phyloP scores from a whole-genome alignment of 2,797 vertebrate species.

The Gephyroberyx darwinii region DNA sequence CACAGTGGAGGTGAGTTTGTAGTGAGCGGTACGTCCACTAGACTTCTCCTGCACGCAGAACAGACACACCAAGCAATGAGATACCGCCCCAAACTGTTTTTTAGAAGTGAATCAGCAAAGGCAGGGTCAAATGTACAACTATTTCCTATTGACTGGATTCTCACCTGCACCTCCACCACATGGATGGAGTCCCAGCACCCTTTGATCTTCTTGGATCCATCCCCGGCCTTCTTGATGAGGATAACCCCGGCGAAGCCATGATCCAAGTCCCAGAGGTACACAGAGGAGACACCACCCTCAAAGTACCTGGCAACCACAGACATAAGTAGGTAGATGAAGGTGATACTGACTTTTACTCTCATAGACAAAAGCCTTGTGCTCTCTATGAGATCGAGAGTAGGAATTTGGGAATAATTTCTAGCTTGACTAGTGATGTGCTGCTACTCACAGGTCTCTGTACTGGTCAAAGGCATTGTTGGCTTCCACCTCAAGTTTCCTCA shows the following conservation, averaged over 20 bases:
- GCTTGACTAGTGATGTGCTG: not conserved
- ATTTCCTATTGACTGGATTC: constrained; percentile 39
- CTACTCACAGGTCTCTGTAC: constrained; percentile 99
- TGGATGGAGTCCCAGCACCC: constrained; percentile 99
- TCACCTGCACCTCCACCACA: constrained; percentile 99
- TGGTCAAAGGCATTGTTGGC: constrained; percentile 99
- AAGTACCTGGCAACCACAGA: constrained; percentile 87
- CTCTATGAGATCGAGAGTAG: not conserved
- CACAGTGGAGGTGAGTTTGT: constrained; percentile 99
- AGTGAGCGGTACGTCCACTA: constrained; percentile 96
- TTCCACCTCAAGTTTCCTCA: constrained; percentile 98
- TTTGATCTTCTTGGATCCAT: constrained; percentile 99
- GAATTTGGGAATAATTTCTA: not conserved
- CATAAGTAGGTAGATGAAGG: constrained; percentile 21
- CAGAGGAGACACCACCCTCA: constrained; percentile 97
- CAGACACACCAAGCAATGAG: constrained; percentile 29
- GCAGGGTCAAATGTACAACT: not conserved
- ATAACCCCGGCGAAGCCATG: constrained; percentile 98
- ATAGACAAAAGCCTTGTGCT: not conserved
- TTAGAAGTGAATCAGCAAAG: too few relatives aligned
- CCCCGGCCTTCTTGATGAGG: constrained; percentile 99
- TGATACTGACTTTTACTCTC: not conserved
- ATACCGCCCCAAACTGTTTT: too few relatives aligned
- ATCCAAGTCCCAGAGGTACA: constrained; percentile 99
- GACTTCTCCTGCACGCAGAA: constrained; percentile 89